A percentile compares a stretch with the other conserved stretches of the same genome.
Conservation (phyloP, 2,113 vertebrate genomes). For the Ciconia maguari region DNA sequence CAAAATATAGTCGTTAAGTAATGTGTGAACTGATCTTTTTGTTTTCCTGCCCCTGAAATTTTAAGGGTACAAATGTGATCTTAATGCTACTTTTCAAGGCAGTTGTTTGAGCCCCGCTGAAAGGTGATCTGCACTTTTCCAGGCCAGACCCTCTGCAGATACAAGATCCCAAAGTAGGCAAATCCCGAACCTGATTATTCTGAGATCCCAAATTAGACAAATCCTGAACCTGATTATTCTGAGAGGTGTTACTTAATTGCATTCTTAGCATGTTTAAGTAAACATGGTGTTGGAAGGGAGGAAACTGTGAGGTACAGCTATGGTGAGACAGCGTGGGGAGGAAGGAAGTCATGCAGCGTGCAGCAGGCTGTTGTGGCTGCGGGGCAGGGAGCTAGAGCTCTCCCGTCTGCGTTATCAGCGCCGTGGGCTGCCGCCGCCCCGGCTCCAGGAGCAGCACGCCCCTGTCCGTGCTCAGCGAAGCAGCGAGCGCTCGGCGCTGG, state of each 20-base stretch:
- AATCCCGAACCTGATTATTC: background rate
- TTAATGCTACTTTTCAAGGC: background rate
- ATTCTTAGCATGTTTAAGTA: background rate
- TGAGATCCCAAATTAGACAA: background rate
- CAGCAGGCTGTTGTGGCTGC: background rate
- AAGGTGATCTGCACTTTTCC: rapidly evolving
- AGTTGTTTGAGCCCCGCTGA: background rate
- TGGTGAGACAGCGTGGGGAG: rapidly evolving
- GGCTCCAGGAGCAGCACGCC: background rate
- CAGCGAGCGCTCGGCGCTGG: rapidly evolving
- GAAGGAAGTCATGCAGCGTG: background rate
- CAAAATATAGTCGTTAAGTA: background rate
- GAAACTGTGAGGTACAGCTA: rapidly evolving
- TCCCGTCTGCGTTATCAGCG: rapidly evolving
- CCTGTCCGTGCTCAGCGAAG: rapidly evolving
- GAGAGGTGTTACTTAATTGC: background rate
- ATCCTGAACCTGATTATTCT: background rate
- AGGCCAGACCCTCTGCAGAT: background rate
- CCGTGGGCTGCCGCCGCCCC: background rate
- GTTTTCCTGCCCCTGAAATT: background rate
- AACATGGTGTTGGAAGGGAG: rapidly evolving
- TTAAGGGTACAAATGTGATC: background rate
- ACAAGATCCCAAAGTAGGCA: background rate
- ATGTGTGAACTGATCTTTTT: rapidly evolving
- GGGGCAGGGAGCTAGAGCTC: background rate